phyloP scores from a whole-genome alignment of 2,113 vertebrate species.

The Petaurus breviceps region DNA sequence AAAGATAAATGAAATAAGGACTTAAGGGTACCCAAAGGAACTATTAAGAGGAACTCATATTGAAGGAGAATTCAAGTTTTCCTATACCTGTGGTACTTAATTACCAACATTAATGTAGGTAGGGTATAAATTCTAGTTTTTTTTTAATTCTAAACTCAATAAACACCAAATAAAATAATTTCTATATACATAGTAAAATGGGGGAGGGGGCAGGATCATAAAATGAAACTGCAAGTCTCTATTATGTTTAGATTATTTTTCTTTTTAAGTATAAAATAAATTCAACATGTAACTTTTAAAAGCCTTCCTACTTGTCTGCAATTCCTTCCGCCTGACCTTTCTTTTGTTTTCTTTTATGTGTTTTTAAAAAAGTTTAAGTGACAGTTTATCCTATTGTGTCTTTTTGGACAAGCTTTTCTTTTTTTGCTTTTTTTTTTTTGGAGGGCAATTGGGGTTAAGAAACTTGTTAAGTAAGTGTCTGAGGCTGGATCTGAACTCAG shows the following conservation, averaged over 20 bases:
- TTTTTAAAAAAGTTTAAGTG: neutral
- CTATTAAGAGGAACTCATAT: neutral
- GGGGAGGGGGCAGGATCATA: neutral
- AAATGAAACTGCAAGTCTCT: neutral
- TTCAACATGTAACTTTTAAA: neutral
- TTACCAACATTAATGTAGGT: neutral
- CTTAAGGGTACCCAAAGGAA: neutral
- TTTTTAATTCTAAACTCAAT: neutral
- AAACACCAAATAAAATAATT: neutral
- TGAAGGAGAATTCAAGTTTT: conserved; percentile 18
- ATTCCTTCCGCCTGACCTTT: neutral
- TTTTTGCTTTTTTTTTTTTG: too few relatives aligned
- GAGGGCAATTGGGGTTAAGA: too few relatives aligned
- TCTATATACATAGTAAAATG: neutral
- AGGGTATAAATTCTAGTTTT: neutral
- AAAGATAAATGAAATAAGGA: conserved; percentile 46
- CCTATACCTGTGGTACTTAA: neutral
- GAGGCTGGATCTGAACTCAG: too few relatives aligned
- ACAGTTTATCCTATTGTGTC: neutral
- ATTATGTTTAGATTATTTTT: neutral
- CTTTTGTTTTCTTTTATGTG: neutral
- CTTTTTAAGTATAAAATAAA: neutral
- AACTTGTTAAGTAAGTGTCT: too few relatives aligned
- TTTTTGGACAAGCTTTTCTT: neutral
- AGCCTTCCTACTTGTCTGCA: neutral